A percentile compares a stretch with the other conserved stretches of the same genome.
phyloP scores from a whole-genome alignment of 2,113 vertebrate species.

The Pitta sordida region DNA sequence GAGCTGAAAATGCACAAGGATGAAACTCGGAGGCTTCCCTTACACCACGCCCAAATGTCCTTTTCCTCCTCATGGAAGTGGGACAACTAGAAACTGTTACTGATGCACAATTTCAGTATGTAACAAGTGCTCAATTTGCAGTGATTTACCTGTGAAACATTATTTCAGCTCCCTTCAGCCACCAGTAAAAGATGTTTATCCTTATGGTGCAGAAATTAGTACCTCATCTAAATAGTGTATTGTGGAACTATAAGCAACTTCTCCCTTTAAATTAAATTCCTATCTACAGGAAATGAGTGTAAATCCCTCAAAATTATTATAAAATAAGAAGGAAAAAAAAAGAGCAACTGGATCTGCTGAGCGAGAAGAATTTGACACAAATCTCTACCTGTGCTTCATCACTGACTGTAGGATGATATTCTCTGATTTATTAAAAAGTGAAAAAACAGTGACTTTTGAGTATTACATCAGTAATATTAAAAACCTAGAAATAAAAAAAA shows the following conservation, averaged over 20 bases:
- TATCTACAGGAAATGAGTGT: background rate
- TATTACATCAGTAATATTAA: background rate
- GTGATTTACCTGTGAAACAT: background rate
- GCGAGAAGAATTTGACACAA: background rate
- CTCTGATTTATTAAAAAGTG: background rate
- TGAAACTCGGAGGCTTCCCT: background rate
- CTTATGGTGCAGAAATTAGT: background rate
- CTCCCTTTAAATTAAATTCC: background rate
- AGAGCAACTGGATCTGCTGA: background rate
- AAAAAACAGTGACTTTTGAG: background rate
- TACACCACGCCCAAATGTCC: background rate
- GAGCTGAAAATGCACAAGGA: rapidly evolving
- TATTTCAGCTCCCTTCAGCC: background rate
- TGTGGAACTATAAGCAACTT: background rate
- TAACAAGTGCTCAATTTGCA: background rate
- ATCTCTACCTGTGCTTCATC: background rate
- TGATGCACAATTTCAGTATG: background rate
- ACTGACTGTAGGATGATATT: background rate
- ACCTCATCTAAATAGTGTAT: background rate
- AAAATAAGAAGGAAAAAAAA: background rate
- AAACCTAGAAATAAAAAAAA: background rate
- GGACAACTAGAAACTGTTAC: background rate
- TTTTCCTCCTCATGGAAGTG: background rate
- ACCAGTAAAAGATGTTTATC: background rate
- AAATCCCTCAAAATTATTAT: background rate